phyloP scores from a whole-genome alignment of 2,113 vertebrate species.

The Ramphastos sulfuratus region DNA sequence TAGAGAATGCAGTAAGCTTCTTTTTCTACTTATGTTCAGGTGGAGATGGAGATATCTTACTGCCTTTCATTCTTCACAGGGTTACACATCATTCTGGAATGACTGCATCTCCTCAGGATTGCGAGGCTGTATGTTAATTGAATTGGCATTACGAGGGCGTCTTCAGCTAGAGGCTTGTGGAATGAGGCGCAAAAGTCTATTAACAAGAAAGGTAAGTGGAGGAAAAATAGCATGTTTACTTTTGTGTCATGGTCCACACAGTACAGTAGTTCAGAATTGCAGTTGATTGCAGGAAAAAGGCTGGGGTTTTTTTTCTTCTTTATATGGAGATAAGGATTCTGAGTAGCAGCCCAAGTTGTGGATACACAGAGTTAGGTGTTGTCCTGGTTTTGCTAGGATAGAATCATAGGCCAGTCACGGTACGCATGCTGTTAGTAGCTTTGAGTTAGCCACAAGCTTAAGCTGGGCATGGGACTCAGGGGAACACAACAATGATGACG shows the following conservation, averaged over 20 bases:
- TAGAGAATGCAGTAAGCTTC: background rate
- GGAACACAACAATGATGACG: no score
- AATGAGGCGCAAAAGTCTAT: slow-evolving; percentile 93
- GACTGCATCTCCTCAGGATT: slow-evolving; percentile 96
- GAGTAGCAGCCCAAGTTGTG: background rate
- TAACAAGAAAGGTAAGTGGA: slow-evolving; percentile 89
- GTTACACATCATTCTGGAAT: slow-evolving; percentile 98
- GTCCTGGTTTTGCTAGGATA: background rate
- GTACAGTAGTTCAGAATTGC: background rate
- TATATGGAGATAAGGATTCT: background rate
- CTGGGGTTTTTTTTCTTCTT: background rate
- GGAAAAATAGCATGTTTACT: background rate
- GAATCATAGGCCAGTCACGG: no score
- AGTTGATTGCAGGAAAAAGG: background rate
- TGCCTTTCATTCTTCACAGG: slow-evolving; percentile 72
- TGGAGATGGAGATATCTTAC: background rate
- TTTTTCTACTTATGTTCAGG: background rate
- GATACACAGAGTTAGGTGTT: background rate
- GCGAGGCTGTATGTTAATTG: slow-evolving; percentile 95
- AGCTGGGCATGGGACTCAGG: background rate
- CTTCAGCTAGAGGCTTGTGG: slow-evolving; percentile 91
- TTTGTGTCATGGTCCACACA: background rate
- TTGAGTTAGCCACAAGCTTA: no score
- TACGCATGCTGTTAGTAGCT: no score
- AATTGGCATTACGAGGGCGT: slow-evolving; percentile 89